Percentiles rank a stretch among this genome's conserved stretches.
Conservation (phyloP, 2,113 vertebrate species). For the Coturnix japonica region DNA sequence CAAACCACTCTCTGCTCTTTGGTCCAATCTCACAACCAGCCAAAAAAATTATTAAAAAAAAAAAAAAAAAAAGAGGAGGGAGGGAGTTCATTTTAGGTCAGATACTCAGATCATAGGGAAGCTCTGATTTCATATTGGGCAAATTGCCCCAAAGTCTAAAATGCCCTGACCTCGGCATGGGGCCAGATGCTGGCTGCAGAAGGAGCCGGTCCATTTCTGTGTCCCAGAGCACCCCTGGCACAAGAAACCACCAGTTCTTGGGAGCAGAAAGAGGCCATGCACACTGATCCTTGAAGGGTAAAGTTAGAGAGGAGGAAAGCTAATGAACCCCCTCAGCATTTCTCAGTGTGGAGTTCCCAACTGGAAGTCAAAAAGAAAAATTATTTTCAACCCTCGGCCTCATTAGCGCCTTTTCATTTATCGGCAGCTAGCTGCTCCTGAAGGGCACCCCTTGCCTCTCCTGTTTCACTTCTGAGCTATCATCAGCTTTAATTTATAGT, state of each 20-base stretch:
- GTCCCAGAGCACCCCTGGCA: background rate
- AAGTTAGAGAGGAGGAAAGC: background rate
- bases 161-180: background rate
- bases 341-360: background rate
- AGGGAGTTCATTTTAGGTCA: background rate
- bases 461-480: slow-evolving; percentile 33
- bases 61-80: too few species aligned
- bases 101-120: background rate
- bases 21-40: background rate
- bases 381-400: background rate
- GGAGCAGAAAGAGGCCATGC: too few species aligned
- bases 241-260: background rate
- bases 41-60: background rate
- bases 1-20: background rate
- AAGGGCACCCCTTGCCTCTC: slow-evolving; percentile 27
- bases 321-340: background rate
- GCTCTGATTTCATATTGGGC: background rate
- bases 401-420: background rate
- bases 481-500: background rate
- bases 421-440: background rate
- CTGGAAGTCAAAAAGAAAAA: background rate
- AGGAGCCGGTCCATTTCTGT: background rate
- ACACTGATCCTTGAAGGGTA: background rate
- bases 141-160: background rate
- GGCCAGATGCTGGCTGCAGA: background rate